Evolutionary conservation across 2,113 vertebrate species (phyloP).

Genomic region (Lophochroa leadbeateri): DNA sequence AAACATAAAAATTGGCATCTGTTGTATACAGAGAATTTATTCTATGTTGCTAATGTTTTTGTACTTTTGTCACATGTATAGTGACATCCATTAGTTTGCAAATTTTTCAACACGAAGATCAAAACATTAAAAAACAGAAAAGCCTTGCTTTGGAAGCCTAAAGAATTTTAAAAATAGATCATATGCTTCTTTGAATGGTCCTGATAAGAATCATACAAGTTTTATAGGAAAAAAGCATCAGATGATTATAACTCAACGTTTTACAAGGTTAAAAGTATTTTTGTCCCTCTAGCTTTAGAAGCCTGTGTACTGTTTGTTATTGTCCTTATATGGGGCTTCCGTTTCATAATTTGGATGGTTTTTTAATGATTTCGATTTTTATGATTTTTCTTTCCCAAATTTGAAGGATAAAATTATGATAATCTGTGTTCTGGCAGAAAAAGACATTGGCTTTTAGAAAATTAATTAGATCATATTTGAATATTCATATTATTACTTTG

Average conservation of each 20-base stretch:
- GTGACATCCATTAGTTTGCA: conserved; percentile 23
- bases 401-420: conserved; percentile 47
- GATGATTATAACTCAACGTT: background rate
- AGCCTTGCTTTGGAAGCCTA: background rate
- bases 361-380: conserved; percentile 1
- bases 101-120: conserved; percentile 47
- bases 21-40: conserved; percentile 30
- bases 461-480: conserved; percentile 72
- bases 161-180: background rate
- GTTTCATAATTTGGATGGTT: background rate
- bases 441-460: conserved; percentile 57
- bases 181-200: background rate
- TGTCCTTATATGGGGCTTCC: background rate
- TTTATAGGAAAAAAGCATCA: background rate
- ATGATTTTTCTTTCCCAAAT: conserved; percentile 31
- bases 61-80: conserved; percentile 16
- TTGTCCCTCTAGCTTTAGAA: background rate
- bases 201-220: background rate
- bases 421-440: conserved; percentile 52
- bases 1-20: conserved; percentile 48
- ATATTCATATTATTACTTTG: conserved; percentile 65
- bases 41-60: background rate
- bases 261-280: background rate
- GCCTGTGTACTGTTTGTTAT: background rate
- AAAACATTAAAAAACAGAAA: conserved; percentile 38